A percentile compares a stretch with the other conserved stretches of the same genome.
phyloP scores from a whole-genome alignment of 2,113 vertebrate genomes.

The Oreochromis aureus region DNA sequence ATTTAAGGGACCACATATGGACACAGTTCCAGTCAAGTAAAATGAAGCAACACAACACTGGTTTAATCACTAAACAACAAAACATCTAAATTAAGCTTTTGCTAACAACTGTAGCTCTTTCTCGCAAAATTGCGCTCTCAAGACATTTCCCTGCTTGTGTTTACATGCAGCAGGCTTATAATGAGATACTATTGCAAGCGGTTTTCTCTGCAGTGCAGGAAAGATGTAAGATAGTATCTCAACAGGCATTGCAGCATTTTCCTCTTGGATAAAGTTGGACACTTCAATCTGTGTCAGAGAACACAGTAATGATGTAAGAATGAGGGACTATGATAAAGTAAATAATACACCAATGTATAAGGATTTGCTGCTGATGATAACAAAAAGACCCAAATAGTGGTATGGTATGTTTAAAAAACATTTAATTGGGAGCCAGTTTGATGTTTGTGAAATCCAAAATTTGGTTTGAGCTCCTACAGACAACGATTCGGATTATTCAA shows the following conservation, averaged over 20 bases:
- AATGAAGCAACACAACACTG: neutral
- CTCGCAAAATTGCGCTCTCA: neutral
- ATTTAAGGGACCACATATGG: neutral
- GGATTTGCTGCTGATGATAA: neutral
- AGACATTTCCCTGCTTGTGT: neutral
- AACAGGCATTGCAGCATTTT: neutral
- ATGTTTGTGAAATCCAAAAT: neutral
- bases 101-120: neutral
- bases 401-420: neutral
- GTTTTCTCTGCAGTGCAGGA: slow-evolving; percentile 8
- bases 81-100: neutral
- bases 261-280: neutral
- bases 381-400: neutral
- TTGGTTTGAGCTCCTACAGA: neutral
- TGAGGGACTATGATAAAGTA: neutral
- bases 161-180: neutral
- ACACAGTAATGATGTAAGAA: neutral
- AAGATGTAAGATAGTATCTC: slow-evolving; percentile 3
- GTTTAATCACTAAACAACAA: neutral
- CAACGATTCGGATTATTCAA: neutral
- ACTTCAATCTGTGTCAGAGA: neutral
- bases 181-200: neutral
- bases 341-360: neutral
- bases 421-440: neutral
- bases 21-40: neutral